Conservation (phyloP, 2,888 invertebrate genomes). For the Euclidia mi region DNA sequence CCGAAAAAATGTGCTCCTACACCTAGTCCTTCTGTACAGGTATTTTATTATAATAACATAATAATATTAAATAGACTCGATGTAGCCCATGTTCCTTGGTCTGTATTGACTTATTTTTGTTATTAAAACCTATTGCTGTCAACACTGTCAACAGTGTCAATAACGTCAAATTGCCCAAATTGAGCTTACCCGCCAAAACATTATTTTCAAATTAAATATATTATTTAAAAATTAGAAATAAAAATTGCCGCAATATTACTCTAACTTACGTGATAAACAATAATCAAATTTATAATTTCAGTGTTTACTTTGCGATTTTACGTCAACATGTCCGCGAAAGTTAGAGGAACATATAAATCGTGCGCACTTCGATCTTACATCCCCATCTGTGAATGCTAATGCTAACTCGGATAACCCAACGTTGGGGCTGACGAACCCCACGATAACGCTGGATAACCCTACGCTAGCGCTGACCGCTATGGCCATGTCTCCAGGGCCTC, state of each 20-base stretch:
- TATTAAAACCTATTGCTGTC: background rate
- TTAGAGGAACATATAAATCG: constrained; percentile 96
- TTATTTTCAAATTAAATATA: constrained; percentile 24
- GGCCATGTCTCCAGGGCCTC: constrained; percentile 84
- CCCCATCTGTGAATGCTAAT: constrained; percentile 91
- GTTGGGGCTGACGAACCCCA: constrained; percentile 71
- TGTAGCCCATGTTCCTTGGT: background rate
- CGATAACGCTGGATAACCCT: constrained; percentile 75
- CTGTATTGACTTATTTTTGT: background rate
- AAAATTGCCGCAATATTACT: background rate
- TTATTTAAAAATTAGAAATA: background rate
- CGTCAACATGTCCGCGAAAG: constrained; percentile 92
- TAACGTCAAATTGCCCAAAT: constrained; percentile 13
- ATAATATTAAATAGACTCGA: background rate
- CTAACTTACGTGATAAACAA: background rate
- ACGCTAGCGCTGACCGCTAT: constrained; percentile 75
- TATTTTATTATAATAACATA: no score
- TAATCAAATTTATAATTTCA: constrained; percentile 70
- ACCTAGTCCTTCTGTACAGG: constrained; percentile 87
- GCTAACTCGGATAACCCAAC: constrained; percentile 77
- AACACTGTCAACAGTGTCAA: constrained; percentile 20
- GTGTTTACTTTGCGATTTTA: constrained; percentile 95
- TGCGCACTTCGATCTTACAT: constrained; percentile 95
- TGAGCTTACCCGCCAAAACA: constrained; percentile 1
- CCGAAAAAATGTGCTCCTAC: constrained; percentile 84